Evolutionary conservation across 2,888 invertebrate species (phyloP), one percentile per base, ranked within the genome.

Genomic region (Polyommatus iphigenia): DNA sequence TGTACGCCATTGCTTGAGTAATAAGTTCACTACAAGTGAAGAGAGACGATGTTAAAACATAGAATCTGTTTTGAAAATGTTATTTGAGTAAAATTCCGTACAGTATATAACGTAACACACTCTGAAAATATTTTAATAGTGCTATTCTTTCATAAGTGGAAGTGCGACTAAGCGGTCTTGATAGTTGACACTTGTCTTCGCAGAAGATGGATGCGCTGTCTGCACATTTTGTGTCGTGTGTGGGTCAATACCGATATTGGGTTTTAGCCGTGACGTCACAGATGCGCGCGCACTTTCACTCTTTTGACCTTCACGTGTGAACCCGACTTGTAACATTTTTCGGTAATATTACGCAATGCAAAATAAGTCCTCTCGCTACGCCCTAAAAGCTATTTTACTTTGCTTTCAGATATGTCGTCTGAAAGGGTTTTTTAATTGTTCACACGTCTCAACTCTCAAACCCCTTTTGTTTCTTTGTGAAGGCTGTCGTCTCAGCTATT

Each of bases 241-340:
- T 85, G 91, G 92, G 85, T 83, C 81, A 79, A 81, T 82, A 77
- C 77, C n/a, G 67, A 71, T 80, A 81, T 8, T 29, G 75, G 84
- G 84, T 84, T 84, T 82, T 81, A 79, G 83, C 29, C 46, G 84
- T 87, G 88, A 89, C 91, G 91, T 90, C 87, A 87, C 83, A 71
- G 90, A 50, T 83, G 84, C 91, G 93, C 92, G 91, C 91, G 91
- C 83, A 83, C 79, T 76, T 78, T 73, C 78, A 78, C 82, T 85
- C 85, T 82, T 84, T 78, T 89, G 90, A 91, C 90, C 90, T 90
- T 90, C 86, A 83, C 82, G 76, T 78, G 72, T 77, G 78, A 32
- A 46, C n/a, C 41, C 54, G 71, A 71, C 18, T 32, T 62, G n/a
- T 13, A 15, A 46, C 1, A 46, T 20, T 67, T 36, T 15, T 46